Conservation (phyloP, 1,140 invertebrate species). For the Kradibia gibbosae region DNA sequence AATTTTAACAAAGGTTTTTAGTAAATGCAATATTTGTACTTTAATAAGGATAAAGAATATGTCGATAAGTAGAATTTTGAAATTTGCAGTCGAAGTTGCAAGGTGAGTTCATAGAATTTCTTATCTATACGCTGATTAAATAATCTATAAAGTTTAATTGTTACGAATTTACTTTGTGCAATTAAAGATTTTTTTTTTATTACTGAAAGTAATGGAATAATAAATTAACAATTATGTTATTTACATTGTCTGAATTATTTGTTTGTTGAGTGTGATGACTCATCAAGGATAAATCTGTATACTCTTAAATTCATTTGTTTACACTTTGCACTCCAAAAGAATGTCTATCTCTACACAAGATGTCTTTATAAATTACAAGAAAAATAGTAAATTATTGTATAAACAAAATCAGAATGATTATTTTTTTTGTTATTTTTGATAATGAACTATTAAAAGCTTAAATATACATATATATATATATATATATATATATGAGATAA, state of each 20-base stretch:
- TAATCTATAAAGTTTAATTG: not conserved
- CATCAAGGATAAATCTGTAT: conserved; percentile 23
- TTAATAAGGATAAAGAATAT: conserved; percentile 32
- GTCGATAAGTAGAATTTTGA: conserved; percentile 49
- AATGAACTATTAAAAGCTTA: not conserved
- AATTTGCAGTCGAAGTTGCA: conserved; percentile 40
- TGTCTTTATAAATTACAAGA: not conserved
- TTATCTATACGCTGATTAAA: not conserved
- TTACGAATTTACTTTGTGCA: not conserved
- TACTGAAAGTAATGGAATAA: not conserved
- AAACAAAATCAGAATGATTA: conserved; percentile 2
- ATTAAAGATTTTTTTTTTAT: not conserved
- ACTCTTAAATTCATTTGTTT: conserved; percentile 34
- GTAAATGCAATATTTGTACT: conserved; percentile 13
- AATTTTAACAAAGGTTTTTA: conserved; percentile 34
- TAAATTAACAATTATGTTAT: not conserved
- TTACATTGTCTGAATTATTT: conserved; percentile 4
- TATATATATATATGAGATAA: no score
- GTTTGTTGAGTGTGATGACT: conserved; percentile 20
- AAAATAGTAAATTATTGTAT: not conserved
- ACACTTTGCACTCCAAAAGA: conserved; percentile 1
- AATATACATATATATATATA: no score
- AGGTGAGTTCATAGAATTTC: conserved; percentile 33
- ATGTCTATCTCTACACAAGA: not conserved
- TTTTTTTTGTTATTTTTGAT: not conserved